Evolutionary conservation across 2,888 invertebrate genomes (phyloP), one percentile per base, ranked within the genome.

Genomic region (Tipula helvola): DNA sequence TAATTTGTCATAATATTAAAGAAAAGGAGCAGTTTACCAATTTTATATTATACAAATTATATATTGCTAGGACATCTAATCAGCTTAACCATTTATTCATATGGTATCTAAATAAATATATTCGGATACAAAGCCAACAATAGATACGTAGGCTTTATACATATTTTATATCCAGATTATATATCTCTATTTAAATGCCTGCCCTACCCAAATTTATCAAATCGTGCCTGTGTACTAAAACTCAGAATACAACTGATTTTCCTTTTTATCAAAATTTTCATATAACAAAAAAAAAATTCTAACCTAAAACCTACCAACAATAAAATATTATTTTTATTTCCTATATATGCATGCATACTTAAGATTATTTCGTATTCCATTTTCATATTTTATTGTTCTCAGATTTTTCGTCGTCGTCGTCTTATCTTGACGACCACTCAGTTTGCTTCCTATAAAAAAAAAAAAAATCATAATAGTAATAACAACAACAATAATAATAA

Each of bases 241-340:
- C 39, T 39, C 39, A 2, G 13, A 47, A 16, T 10, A 71, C 71
- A 57, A 8, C 71, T n/a, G 84, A 41, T 39, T 85, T 85, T 85
- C 39, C n/a, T 85, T 85, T 85, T 85, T 39, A 85, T 85, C 41
- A 85, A 85, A 85, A 85, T n/a, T 85, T n/a, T 7, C 28, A 28
- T 28, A 28, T 28, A 28, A 28, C 28, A 28, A 28, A 85, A 39
- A 83, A 36, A 83, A 39, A 83, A 36, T 36, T 36, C 36, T 83
- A 83, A 85, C 71, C 28, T 71, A 71, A 28, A 71, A 71, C 71
- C 28, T 71, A 71, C 71, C 71, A 71, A 71, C 71, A 71, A 71
- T 71, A 57, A 16, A 57, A 57, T 28, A 28, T 52, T 52, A 16
- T 18, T 71, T 28, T 71, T 71, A 71, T 71, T 71, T 71, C 52